These are phyloP conservation scores for Entelurus aequoreus DNA, from an alignment of 2,113 vertebrate genomes.

Conservation along the genomic window DNA sequence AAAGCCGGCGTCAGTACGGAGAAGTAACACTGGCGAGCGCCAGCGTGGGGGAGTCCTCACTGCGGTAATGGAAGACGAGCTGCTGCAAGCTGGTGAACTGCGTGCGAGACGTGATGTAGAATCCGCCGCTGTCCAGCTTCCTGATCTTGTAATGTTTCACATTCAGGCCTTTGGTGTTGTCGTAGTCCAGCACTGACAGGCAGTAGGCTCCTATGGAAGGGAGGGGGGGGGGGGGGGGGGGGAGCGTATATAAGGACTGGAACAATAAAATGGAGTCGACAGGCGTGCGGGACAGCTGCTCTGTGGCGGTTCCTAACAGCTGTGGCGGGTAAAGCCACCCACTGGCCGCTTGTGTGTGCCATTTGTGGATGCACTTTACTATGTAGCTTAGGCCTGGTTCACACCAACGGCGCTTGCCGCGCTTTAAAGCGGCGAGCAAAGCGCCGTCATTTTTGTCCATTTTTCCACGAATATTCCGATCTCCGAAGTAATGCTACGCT, in stretches of 20 bases:
- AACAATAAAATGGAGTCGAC: conserved; percentile 11
- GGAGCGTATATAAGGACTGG: conserved; percentile 27
- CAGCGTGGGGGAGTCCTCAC: conserved; percentile 29
- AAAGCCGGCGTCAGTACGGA: background rate
- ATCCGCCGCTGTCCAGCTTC: conserved; percentile 91
- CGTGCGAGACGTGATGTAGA: conserved; percentile 95
- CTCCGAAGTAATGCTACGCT: no score
- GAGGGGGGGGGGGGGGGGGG: background rate
- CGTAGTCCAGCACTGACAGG: conserved; percentile 90
- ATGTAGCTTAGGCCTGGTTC: no score
- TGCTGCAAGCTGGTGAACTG: conserved; percentile 95
- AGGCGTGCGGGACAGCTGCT: conserved; percentile 41
- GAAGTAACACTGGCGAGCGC: background rate
- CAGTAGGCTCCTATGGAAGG: conserved; percentile 85
- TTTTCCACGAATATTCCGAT: no score
- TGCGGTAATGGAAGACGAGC: conserved; percentile 90
- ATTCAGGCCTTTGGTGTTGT: conserved; percentile 89
- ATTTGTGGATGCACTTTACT: background rate
- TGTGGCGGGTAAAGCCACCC: conserved; percentile 23
- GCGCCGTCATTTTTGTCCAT: no score
- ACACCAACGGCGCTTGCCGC: no score
- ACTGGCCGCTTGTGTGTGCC: conserved; percentile 5
- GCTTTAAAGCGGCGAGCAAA: no score
- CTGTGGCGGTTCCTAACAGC: conserved; percentile 42
- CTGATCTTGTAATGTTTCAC: conserved; percentile 98